phyloP scores from a whole-genome alignment of 2,888 invertebrate species.

The Papilio elwesi region DNA sequence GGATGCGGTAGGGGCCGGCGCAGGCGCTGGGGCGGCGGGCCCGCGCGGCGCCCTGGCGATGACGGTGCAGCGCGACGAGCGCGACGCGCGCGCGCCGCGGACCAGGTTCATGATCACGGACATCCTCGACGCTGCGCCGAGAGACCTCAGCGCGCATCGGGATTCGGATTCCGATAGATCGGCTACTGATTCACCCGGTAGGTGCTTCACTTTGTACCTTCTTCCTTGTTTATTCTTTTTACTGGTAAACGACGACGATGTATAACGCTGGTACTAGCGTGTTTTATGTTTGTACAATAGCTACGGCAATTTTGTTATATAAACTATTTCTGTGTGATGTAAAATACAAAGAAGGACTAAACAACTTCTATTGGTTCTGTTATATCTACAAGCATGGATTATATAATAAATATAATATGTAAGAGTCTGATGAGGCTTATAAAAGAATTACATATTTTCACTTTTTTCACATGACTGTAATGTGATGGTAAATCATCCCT shows the following conservation, averaged over 20 bases:
- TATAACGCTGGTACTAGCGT: too few species aligned
- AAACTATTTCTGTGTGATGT: neutral
- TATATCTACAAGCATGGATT: too few species aligned
- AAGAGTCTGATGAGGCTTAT: neutral
- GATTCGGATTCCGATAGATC: constrained; percentile 84
- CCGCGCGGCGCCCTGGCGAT: constrained; percentile 83
- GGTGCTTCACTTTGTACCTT: neutral
- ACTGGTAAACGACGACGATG: too few species aligned
- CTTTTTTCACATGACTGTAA: neutral
- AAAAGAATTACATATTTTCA: neutral
- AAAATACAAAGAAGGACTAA: neutral
- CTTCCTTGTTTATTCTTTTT: too few species aligned
- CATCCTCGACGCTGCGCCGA: constrained; percentile 87
- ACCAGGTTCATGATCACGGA: constrained; percentile 96
- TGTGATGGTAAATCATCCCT: neutral
- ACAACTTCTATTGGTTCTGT: too few species aligned
- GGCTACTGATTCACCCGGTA: constrained; percentile 83
- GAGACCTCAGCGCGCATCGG: constrained; percentile 84
- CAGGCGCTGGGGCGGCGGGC: constrained; percentile 66
- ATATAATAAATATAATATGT: neutral
- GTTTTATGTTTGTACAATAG: too few species aligned
- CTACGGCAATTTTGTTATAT: neutral
- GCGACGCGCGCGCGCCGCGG: constrained; percentile 90
- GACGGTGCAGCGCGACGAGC: constrained; percentile 86
- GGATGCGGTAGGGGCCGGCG: constrained; percentile 69